Conservation (phyloP, 2,888 invertebrate genomes). For the Lepidonotus clava region DNA sequence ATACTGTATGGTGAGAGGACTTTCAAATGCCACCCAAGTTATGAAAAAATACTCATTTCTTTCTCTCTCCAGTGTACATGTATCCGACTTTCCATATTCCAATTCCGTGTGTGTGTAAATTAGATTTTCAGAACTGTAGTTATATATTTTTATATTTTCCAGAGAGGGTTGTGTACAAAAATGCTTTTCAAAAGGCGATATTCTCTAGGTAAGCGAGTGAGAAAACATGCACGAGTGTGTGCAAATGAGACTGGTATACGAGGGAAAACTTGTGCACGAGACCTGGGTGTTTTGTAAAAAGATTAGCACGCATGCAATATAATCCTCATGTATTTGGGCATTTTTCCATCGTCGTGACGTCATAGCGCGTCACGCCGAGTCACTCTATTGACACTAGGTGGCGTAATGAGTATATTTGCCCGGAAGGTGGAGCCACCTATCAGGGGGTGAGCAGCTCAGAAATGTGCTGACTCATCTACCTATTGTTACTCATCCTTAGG, state of each 20-base stretch:
- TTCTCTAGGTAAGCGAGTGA: constrained; percentile 31
- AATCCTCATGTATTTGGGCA: constrained; percentile 18
- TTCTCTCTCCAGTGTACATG: constrained; percentile 53
- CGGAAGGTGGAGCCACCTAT: constrained; percentile 38
- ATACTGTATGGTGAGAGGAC: constrained; percentile 37
- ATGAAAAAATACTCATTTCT: constrained; percentile 53
- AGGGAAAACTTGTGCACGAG: neutral
- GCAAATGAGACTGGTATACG: neutral
- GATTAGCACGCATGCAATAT: constrained; percentile 25
- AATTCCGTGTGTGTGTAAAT: constrained; percentile 49
- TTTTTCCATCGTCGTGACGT: constrained; percentile 25
- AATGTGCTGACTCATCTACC: neutral
- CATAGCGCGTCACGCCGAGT: neutral
- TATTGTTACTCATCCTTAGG: constrained; percentile 7
- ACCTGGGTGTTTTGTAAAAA: constrained; percentile 33
- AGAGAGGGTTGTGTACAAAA: constrained; percentile 52
- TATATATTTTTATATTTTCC: constrained; percentile 54
- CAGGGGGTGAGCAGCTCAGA: neutral
- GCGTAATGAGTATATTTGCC: neutral
- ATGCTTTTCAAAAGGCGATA: constrained; percentile 23
- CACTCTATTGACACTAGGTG: neutral
- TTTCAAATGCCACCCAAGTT: constrained; percentile 49
- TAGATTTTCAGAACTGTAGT: constrained; percentile 53
- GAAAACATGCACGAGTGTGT: neutral
- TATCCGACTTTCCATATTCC: constrained; percentile 50